These are phyloP conservation scores for Grammomys surdaster DNA, from an alignment of 2,113 vertebrate species.

Conservation along the genomic window DNA sequence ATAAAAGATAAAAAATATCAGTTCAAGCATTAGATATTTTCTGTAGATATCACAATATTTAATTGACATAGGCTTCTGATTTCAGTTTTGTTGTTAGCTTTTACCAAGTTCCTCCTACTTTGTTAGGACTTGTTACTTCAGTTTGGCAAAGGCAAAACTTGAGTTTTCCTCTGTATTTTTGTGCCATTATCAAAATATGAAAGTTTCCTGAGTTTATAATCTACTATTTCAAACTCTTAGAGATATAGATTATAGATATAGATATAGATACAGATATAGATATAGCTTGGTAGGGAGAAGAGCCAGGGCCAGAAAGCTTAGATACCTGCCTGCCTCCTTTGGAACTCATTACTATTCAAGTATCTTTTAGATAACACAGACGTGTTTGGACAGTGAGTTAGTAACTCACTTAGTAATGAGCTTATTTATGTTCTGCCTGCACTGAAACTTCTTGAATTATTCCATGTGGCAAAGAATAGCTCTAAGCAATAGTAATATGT, in stretches of 20 bases:
- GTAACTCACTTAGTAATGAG: background rate
- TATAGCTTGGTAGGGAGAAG: background rate
- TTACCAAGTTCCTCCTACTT: background rate
- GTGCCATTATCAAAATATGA: constrained; percentile 23
- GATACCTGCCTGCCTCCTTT: background rate
- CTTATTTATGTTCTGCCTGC: background rate
- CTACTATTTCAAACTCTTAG: constrained; percentile 16
- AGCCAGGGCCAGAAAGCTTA: constrained; percentile 37
- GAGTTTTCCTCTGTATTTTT: background rate
- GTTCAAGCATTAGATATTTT: constrained; percentile 2
- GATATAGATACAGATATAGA: too few species aligned
- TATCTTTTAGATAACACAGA: background rate
- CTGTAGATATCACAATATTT: background rate
- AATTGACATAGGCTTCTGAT: background rate
- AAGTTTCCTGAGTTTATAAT: constrained; percentile 1
- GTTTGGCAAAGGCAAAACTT: background rate
- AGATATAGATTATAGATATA: background rate
- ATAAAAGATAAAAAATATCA: background rate
- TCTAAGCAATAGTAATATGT: background rate
- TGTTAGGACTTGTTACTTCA: constrained; percentile 28
- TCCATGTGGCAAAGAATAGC: background rate
- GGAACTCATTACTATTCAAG: constrained; percentile 16
- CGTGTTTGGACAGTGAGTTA: background rate
- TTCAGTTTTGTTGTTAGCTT: background rate
- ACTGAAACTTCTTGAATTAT: constrained; percentile 1